phyloP scores from a whole-genome alignment of 2,888 invertebrate genomes.

The Drosophila greeni region DNA sequence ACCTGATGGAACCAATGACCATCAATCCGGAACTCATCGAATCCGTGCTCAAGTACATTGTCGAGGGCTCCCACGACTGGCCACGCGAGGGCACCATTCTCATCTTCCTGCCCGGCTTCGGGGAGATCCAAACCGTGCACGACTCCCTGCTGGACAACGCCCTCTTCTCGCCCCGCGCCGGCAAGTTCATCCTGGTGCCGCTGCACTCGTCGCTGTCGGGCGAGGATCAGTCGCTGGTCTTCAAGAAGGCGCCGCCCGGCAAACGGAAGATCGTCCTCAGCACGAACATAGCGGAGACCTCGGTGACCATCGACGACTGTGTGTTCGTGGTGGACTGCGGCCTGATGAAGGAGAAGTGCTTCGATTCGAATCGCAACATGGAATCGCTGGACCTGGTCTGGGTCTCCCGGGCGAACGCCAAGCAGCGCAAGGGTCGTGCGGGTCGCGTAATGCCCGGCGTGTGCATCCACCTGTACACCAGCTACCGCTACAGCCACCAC shows the following conservation, averaged over 20 bases:
- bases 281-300: conserved; percentile 97
- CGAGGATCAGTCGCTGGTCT: conserved; percentile 89
- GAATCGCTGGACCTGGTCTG: conserved; percentile 91
- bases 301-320: conserved; percentile 96
- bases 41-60: conserved; percentile 84
- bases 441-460: conserved; percentile 94
- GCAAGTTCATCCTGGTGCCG: conserved; percentile 87
- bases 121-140: conserved; percentile 86
- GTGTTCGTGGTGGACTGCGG: conserved; percentile 96
- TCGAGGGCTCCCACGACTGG: conserved; percentile 83
- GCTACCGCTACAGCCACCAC: conserved; percentile 83
- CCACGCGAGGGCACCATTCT: conserved; percentile 84
- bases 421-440: conserved; percentile 93
- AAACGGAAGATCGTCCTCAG: conserved; percentile 91
- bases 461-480: conserved; percentile 89
- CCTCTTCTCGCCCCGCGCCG: conserved; percentile 80
- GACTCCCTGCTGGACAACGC: conserved; percentile 84
- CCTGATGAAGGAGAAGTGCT: conserved; percentile 91
- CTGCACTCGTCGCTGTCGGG: conserved; percentile 91
- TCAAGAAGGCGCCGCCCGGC: conserved; percentile 84
- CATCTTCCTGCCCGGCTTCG: conserved; percentile 88
- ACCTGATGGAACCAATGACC: conserved; percentile 87
- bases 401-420: conserved; percentile 94
- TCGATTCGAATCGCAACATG: conserved; percentile 87
- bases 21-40: conserved; percentile 89